These are phyloP conservation scores for Melangyna quadrimaculata DNA, from an alignment of 2,888 invertebrate species.

Conservation along the genomic window DNA sequence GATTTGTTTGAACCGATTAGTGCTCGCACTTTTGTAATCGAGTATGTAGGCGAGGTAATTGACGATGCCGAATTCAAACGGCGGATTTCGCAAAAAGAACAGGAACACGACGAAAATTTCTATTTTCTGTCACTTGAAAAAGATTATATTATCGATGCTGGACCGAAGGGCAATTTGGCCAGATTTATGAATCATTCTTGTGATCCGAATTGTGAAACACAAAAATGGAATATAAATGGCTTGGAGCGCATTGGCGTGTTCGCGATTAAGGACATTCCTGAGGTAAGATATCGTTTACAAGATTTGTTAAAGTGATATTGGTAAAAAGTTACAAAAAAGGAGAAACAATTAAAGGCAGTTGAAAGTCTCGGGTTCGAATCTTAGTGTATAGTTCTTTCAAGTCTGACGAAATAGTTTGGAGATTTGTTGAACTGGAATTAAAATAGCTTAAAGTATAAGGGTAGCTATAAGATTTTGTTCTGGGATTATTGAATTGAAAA, in stretches of 20 bases:
- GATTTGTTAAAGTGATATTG: no score
- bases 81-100: conserved; percentile 90
- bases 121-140: conserved; percentile 96
- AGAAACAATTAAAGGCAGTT: no score
- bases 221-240: conserved; percentile 97
- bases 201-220: conserved; percentile 96
- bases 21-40: conserved; percentile 93
- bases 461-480: no score
- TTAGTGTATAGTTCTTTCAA: no score
- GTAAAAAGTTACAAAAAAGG: no score
- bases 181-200: conserved; percentile 98
- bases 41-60: conserved; percentile 97
- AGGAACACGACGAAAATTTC: conserved; percentile 93
- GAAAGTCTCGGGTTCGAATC: no score
- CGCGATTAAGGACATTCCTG: conserved; percentile 90
- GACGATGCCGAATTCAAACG: conserved; percentile 93
- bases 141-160: conserved; percentile 96
- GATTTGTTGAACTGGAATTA: no score
- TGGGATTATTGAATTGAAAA: no score
- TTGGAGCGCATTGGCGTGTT: conserved; percentile 95
- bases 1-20: conserved; percentile 86
- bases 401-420: no score
- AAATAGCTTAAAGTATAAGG: no score
- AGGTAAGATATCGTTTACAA: conserved; percentile 82
- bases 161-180: conserved; percentile 93